Evolutionary conservation across 2,888 invertebrate species (phyloP).

Genomic region (Dryobota labecula): DNA sequence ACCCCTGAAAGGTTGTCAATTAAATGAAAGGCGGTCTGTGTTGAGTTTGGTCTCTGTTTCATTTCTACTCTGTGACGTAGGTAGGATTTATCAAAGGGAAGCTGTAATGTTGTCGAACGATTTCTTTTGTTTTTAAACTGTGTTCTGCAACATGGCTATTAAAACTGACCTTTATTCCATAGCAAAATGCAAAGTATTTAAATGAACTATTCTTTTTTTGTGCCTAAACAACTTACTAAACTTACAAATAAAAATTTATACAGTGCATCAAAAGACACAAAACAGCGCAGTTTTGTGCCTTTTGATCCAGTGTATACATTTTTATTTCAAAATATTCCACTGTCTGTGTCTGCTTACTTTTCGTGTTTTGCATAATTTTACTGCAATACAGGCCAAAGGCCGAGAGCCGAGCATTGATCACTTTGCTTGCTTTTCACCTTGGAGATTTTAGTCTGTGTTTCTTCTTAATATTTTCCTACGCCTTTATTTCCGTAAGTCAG

Average conservation of each 20-base stretch:
- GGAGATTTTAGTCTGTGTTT: background rate
- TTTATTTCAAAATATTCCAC: background rate
- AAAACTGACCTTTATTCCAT: background rate
- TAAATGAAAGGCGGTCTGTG: background rate
- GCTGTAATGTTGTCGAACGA: slow-evolving; percentile 3
- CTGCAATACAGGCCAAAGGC: background rate
- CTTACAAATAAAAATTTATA: too few species aligned
- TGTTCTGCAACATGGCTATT: background rate
- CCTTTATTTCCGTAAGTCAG: too few species aligned
- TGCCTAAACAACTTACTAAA: background rate
- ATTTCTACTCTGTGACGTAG: slow-evolving; percentile 2
- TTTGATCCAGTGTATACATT: background rate
- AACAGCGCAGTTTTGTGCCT: background rate
- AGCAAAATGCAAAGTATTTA: background rate
- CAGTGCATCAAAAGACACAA: too few species aligned
- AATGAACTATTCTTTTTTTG: background rate
- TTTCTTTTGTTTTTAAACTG: slow-evolving; percentile 33
- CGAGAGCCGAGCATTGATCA: background rate
- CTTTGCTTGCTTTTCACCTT: background rate
- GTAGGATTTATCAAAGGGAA: slow-evolving; percentile 4
- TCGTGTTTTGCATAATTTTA: background rate
- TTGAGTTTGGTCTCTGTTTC: background rate
- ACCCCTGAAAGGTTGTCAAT: too few species aligned
- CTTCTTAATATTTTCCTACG: background rate
- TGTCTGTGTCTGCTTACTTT: background rate